Conservation (phyloP, 2,113 vertebrate genomes). For the Elaphurus davidianus region DNA sequence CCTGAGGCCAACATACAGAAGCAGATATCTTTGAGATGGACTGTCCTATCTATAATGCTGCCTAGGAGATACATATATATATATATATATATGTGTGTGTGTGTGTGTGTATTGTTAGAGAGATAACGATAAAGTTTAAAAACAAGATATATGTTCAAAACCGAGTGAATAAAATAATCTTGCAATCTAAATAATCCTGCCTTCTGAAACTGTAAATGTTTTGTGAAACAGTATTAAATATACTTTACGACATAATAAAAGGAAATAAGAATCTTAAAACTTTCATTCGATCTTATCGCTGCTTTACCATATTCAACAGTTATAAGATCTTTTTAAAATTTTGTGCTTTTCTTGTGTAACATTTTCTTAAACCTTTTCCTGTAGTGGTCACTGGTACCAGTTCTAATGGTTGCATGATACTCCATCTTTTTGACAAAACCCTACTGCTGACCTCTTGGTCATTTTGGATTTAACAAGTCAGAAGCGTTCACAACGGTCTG, state of each 20-base stretch:
- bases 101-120: neutral
- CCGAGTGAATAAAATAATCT: slow-evolving; percentile 4
- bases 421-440: neutral
- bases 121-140: slow-evolving; percentile 11
- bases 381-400: neutral
- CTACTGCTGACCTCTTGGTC: neutral
- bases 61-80: neutral
- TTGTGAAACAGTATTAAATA: neutral
- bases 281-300: neutral
- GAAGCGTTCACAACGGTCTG: neutral
- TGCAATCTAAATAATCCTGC: slow-evolving; percentile 4
- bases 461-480: neutral
- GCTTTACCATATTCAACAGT: neutral
- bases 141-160: neutral
- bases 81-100: rapidly evolving
- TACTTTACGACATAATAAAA: neutral
- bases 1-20: neutral
- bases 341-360: neutral
- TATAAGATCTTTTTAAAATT: neutral
- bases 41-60: neutral
- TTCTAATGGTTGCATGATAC: neutral
- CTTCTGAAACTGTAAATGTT: neutral
- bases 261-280: neutral
- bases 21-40: neutral
- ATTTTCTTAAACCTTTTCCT: neutral